Evolutionary conservation across 2,113 vertebrate species (phyloP).

Genomic region (Xyrauchen texanus): DNA sequence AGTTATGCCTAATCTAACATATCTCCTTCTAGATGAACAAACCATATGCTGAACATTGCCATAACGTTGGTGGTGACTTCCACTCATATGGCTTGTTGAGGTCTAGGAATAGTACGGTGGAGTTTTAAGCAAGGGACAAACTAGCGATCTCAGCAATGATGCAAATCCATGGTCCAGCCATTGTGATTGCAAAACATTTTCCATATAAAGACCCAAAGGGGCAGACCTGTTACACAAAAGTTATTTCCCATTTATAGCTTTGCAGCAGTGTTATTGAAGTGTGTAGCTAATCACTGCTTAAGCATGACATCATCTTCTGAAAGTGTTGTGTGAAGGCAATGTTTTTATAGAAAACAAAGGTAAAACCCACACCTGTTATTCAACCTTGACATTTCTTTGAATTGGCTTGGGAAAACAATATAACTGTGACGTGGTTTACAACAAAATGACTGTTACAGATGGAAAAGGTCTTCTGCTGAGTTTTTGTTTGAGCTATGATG

Average conservation of each 20-base stretch:
- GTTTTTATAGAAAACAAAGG: constrained; percentile 10
- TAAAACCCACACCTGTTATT: too few relatives aligned
- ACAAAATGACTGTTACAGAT: constrained; percentile 51
- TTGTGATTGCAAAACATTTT: constrained; percentile 2
- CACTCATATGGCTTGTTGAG: constrained; percentile 8
- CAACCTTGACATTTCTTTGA: not conserved
- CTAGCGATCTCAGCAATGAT: not conserved
- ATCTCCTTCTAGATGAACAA: not conserved
- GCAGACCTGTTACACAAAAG: not conserved
- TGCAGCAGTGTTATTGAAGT: not conserved
- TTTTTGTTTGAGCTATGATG: constrained; percentile 16
- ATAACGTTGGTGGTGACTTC: not conserved
- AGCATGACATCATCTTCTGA: not conserved
- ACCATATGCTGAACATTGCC: not conserved
- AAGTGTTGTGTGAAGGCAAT: not conserved
- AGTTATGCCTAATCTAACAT: constrained; percentile 47
- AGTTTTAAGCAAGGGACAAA: not conserved
- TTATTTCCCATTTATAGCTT: not conserved
- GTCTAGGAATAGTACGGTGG: not conserved
- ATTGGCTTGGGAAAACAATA: constrained; percentile 24
- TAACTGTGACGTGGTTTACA: constrained; percentile 40
- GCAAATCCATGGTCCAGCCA: constrained; percentile 1
- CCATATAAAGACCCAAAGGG: not conserved
- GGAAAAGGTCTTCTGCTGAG: not conserved
- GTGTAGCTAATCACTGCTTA: not conserved